A percentile compares a stretch with the other conserved stretches of the same genome.
phyloP scores from a whole-genome alignment of 2,113 vertebrate species.

The Anser brachyrhynchus region DNA sequence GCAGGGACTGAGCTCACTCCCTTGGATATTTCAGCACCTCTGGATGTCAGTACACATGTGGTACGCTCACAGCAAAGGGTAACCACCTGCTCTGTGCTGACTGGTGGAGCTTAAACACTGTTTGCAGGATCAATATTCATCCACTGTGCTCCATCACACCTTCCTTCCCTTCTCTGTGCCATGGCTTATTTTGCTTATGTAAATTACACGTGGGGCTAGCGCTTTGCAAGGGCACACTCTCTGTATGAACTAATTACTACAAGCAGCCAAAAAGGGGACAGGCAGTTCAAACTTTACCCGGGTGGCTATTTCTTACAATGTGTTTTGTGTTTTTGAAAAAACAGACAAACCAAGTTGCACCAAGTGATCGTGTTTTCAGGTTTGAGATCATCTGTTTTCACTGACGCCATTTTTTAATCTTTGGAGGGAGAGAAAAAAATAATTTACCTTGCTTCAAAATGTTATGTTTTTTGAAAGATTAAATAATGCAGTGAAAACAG shows the following conservation, averaged over 20 bases:
- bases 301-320: background rate
- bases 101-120: background rate
- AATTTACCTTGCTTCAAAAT: background rate
- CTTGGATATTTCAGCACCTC: background rate
- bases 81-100: background rate
- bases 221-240: background rate
- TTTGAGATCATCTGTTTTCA: background rate
- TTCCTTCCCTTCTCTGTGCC: background rate
- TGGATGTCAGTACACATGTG: rapidly evolving
- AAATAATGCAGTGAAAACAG: background rate
- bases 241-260: background rate
- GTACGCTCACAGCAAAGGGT: rapidly evolving
- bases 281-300: background rate
- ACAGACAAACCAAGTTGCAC: background rate
- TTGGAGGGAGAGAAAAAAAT: background rate
- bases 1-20: rapidly evolving
- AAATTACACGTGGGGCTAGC: background rate
- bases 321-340: background rate
- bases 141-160: background rate
- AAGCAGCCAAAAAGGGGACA: background rate
- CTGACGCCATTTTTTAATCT: background rate
- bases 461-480: background rate
- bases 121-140: background rate
- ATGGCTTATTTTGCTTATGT: background rate
- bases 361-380: background rate